Base-by-base conservation (phyloP, 2,888 invertebrate genomes). In the Oscheius sp. region DNA sequence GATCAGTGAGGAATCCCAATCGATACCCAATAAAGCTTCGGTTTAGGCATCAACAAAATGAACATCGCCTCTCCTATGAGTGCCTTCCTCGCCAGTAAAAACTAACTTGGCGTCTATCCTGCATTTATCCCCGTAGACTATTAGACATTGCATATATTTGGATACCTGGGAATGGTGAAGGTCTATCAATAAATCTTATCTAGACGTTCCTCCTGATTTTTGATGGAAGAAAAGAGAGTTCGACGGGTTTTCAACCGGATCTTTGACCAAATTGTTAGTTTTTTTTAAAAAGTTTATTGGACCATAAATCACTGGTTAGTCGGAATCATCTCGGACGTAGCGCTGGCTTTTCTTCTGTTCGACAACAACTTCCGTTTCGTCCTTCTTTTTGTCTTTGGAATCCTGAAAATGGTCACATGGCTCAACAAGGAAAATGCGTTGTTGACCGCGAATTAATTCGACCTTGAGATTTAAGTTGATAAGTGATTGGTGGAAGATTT, bases 321-420 rank as follows among this genome's bases (percentile, higher is more conserved):
- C n/a, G n/a, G n/a, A n/a, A n/a, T n/a, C n/a, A n/a, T n/a, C n/a
- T 42, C 15, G n/a, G n/a, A 42, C 42, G 42, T 42, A 17, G 12
- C 42, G 42, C 20, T 20, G 5, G 25, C 55, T 34, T 34, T 31
- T 55, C 3, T 2, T 12, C 3, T 23, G 4, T 6, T 15, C 15
- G 48, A 33, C 34, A 5, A 64, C 64, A 12, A 64, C 48, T 29
- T 34, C 27, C 29, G 31, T 64, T 1, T 46, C 64, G 2, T 34
- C 50, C 15, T 48, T 64, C 37, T 50, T 64, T n/a, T 12, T n/a
- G 1, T 64, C 50, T 2, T 20, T 8, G 23, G 34, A 33, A 25
- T 64, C 50, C 64, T 50, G 48, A 50, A 64, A 50, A 23, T 48
- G n/a, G n/a, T 27, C 20, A 50, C n/a, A 17, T 27, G n/a, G n/a